Evolutionary conservation across 2,888 invertebrate species (phyloP), one percentile per base, ranked within the genome.

Genomic region (Galeruca laticollis): DNA sequence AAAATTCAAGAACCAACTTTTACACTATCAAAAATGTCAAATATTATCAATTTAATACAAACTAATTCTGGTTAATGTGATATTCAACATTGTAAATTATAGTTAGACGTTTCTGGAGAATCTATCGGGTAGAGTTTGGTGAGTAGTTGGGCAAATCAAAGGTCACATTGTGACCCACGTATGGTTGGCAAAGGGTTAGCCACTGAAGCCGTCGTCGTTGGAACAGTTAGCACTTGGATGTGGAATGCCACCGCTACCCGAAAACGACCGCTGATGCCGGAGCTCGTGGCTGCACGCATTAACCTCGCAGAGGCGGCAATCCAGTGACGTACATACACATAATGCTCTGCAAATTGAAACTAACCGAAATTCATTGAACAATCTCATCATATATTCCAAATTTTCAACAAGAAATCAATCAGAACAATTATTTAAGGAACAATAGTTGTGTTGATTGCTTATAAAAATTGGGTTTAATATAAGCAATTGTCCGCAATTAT

Each of bases 201-300:
- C 56, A 57, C 56, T 71, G 62, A 73, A 69, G 71, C 74, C 73
- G 73, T 57, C 35, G 35, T 33, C 56, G 35, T 57, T 57, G 56
- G 73, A 73, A 75, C 76, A 76, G 71, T 75, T 76, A 75, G 74
- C 77, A 79, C 78, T 77, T 75, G 76, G 74, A 77, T 80, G 79
- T 76, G 80, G 79, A 78, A 79, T 77, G 80, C 65, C 65, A 51
- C 65, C 57, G 65, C 65, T 57, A 51, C 65, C 54, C 56, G 33
- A 57, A 57, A 57, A 49, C 65, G 37, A 59, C 65, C 65, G 59
- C 65, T 49, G 77, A 79, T 78, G 81, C 80, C 81, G 81, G 80
- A 78, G 79, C 79, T 79, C 75, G 78, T 72, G 81, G 80, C 77
- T 77, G 74, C 76, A 79, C 79, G 80, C 78, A 73, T 60, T 56